These are phyloP conservation scores for Ephestia elutella DNA, from an alignment of 1,140 invertebrate species.

Conservation along the genomic window DNA sequence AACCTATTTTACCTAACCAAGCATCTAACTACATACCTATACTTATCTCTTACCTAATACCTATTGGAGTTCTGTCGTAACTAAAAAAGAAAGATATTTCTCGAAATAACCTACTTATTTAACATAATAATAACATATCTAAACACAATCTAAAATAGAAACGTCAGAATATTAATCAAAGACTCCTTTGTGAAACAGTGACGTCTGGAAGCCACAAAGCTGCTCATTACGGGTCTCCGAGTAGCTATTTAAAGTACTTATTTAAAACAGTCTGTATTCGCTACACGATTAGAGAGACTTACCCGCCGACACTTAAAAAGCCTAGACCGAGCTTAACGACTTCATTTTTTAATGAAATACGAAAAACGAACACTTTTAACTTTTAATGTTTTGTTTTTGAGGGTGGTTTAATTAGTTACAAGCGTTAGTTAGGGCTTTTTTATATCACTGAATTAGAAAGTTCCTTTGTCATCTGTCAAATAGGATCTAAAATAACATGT, in stretches of 20 bases:
- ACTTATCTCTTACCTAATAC: no score
- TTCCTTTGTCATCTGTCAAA: no score
- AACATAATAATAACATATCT: no score
- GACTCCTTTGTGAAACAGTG: not conserved
- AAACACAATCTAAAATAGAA: not conserved
- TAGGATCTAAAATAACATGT: no score
- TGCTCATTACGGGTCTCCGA: conserved; percentile 23
- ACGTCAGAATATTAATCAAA: not conserved
- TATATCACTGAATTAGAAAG: no score
- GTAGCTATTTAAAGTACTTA: conserved; percentile 6
- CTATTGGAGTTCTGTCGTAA: not conserved
- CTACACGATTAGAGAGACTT: conserved; percentile 37
- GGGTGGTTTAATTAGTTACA: not conserved
- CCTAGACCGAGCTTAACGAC: conserved; percentile 37
- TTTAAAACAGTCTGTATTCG: conserved; percentile 41
- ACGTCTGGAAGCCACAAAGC: conserved; percentile 5
- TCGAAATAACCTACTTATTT: no score
- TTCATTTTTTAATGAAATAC: conserved; percentile 53
- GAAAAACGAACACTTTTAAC: conserved; percentile 36
- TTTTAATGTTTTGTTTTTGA: conserved; percentile 4
- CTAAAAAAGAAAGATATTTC: no score
- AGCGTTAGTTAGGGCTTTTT: no score
- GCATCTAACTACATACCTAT: no score
- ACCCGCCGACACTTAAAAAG: conserved; percentile 39
- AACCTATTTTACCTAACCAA: no score